phyloP scores from a whole-genome alignment of 2,113 vertebrate genomes.

The Phoenicopterus ruber region DNA sequence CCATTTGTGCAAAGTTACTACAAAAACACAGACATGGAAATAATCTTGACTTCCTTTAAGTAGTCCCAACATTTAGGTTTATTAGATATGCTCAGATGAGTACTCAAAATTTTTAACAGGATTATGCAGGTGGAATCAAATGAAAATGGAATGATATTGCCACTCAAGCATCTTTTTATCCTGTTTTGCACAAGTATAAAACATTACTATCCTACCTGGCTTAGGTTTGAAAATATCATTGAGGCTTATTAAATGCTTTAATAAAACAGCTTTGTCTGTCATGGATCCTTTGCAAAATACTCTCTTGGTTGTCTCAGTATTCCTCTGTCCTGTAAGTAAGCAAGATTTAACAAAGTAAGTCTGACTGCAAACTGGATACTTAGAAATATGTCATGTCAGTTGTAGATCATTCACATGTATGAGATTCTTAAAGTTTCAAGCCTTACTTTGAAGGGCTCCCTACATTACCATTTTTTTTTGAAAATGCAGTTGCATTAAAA shows the following conservation, averaged over 20 bases:
- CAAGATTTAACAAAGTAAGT: not conserved
- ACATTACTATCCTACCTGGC: not conserved
- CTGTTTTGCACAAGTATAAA: not conserved
- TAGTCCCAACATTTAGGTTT: not conserved
- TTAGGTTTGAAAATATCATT: not conserved
- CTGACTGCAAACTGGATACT: not conserved
- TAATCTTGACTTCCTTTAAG: not conserved
- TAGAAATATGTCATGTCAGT: not conserved
- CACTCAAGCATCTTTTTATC: not conserved
- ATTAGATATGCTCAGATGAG: not conserved
- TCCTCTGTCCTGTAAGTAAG: not conserved
- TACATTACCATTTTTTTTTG: not conserved
- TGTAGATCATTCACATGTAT: not conserved
- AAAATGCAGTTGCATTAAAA: not conserved
- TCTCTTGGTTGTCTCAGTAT: not conserved
- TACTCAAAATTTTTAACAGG: not conserved
- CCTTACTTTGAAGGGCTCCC: not conserved
- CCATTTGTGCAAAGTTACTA: not conserved
- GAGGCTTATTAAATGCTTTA: not conserved
- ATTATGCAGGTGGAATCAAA: not conserved
- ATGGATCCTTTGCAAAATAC: not conserved
- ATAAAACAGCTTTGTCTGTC: not conserved
- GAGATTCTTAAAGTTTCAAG: not conserved
- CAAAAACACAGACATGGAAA: not conserved
- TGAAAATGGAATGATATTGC: not conserved